Base-by-base conservation (phyloP, 2,888 invertebrate genomes). In the Megamerina dolium region DNA sequence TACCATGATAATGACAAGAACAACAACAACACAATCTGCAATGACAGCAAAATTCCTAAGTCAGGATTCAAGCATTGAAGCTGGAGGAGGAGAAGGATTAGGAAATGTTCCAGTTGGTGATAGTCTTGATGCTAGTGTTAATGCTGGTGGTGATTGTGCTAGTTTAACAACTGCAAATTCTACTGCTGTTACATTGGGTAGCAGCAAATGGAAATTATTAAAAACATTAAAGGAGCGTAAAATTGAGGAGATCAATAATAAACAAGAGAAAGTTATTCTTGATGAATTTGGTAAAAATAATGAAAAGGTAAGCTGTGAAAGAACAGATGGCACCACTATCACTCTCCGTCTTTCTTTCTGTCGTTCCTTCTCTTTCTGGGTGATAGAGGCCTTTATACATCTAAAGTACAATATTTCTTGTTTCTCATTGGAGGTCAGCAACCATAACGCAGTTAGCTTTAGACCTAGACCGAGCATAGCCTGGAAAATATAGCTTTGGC, bases 131-230 rank as follows among this genome's bases (percentile, higher is more conserved):
- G 73, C 62, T 49, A 73, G 66, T 63, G 64, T 59, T 50, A 75
- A 63, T 57, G 70, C 65, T 17, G n/a, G 30, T 18, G 13, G 19
- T 13, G 37, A 39, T 6, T 44, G 40, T 8, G 37, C 44, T 21
- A 29, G 34, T 16, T n/a, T n/a, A n/a, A n/a, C n/a, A n/a, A n/a
- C n/a, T n/a, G n/a, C n/a, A n/a, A 38, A 23, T 37, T 18, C 18
- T 12, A 57, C 52, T 44, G 50, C 42, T 2, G 17, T 33, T 3
- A 80, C 79, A 10, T 77, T 83, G 39, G 84, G 87, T 8, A 89
- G 89, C 62, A 90, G 90, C 63, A 90, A 90, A 68, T 92, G 92
- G 92, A 91, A 91, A 67, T 75, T 92, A 33, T 72, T 92, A 3
- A 92, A 91, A 71, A 90, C 91, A 2, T 70, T 92, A 20, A 91